phyloP scores from a whole-genome alignment of 2,888 invertebrate species.

The Syritta pipiens region DNA sequence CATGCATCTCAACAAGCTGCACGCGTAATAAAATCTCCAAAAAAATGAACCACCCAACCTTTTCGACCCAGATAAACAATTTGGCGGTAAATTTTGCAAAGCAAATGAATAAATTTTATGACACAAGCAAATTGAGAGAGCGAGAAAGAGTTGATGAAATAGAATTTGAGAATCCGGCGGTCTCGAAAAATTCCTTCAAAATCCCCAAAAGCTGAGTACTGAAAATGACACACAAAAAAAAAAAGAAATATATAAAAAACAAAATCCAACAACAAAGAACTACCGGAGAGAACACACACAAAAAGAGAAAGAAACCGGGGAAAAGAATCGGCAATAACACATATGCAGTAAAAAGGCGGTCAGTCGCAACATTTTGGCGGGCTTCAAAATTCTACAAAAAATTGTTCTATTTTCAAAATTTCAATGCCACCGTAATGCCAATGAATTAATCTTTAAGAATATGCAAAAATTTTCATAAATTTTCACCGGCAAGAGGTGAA shows the following conservation, averaged over 20 bases:
- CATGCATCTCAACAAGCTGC: no score
- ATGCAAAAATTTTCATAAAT: slow-evolving; percentile 23
- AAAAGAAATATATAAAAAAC: slow-evolving; percentile 17
- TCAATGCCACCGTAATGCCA: background rate
- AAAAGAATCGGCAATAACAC: slow-evolving; percentile 19
- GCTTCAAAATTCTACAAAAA: slow-evolving; percentile 53
- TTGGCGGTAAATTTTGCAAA: slow-evolving; percentile 39
- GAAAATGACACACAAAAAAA: slow-evolving; percentile 14
- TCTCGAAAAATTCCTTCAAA: slow-evolving; percentile 59
- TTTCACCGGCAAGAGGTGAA: slow-evolving; percentile 28
- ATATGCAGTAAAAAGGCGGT: slow-evolving; percentile 61
- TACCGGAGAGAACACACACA: slow-evolving; percentile 15
- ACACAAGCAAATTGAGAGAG: slow-evolving; percentile 39
- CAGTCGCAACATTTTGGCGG: slow-evolving; percentile 60
- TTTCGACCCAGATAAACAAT: slow-evolving; percentile 33
- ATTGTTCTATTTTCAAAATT: slow-evolving; percentile 21
- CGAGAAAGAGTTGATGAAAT: slow-evolving; percentile 39
- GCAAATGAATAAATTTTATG: slow-evolving; percentile 29
- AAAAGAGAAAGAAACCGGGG: slow-evolving; percentile 40
- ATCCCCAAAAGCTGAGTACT: slow-evolving; percentile 7
- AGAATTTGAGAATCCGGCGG: slow-evolving; percentile 48
- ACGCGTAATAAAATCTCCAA: slow-evolving; percentile 11
- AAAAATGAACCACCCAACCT: slow-evolving; percentile 4
- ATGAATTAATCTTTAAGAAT: slow-evolving; percentile 31
- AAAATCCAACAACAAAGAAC: slow-evolving; percentile 7